Evolutionary conservation across 2,797 vertebrate genomes (phyloP).

Genomic region (Mus caroli): DNA sequence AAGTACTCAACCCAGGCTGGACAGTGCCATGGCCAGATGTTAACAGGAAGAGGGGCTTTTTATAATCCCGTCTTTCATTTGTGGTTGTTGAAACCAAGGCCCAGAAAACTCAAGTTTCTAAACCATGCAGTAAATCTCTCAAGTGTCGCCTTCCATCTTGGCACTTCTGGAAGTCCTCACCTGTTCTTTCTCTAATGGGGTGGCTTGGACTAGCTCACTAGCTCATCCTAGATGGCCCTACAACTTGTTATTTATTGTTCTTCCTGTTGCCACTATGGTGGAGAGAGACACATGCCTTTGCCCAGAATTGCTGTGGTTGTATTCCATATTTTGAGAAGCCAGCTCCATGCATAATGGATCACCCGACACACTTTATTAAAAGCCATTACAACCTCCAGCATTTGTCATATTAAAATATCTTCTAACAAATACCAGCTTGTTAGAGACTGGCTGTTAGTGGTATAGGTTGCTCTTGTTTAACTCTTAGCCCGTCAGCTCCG

Average conservation of each 20-base stretch:
- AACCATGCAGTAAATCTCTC: not conserved
- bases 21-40: too few species aligned
- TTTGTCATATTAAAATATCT: slow-evolving; percentile 79
- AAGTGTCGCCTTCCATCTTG: not conserved
- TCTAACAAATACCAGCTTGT: slow-evolving; percentile 75
- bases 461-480: slow-evolving; percentile 70
- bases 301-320: not conserved
- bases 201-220: not conserved
- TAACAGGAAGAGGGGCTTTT: not conserved
- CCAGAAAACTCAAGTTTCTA: not conserved
- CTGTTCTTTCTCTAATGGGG: not conserved
- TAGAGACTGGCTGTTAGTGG: slow-evolving; percentile 72
- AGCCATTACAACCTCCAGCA: slow-evolving; percentile 77
- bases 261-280: not conserved
- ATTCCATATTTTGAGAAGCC: not conserved
- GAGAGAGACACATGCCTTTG: not conserved
- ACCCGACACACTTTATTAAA: slow-evolving; percentile 72
- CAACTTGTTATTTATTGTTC: not conserved
- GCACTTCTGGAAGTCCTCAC: not conserved
- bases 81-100: not conserved
- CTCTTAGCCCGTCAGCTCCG: slow-evolving; percentile 75
- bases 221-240: not conserved
- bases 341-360: slow-evolving; percentile 56
- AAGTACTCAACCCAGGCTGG: not conserved
- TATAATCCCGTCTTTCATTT: not conserved